Evolutionary conservation across 2,113 vertebrate genomes (phyloP).

Genomic region (Peromyscus leucopus): DNA sequence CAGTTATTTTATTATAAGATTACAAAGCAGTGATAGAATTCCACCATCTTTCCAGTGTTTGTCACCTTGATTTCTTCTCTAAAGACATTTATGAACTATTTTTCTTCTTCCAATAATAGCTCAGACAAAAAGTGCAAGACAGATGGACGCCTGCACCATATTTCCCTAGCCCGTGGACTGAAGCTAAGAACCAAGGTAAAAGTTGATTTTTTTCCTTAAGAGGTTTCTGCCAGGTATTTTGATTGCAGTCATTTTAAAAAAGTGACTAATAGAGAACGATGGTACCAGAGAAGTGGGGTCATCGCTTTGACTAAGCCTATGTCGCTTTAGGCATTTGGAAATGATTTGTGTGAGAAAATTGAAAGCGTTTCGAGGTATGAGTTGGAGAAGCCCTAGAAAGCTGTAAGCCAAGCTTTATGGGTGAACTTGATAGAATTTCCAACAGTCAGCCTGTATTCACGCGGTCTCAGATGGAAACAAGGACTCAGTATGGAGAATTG

Average conservation of each 20-base stretch:
- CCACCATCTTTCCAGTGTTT: not conserved
- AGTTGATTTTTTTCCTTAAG: not conserved
- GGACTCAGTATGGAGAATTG: not conserved
- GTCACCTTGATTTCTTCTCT: not conserved
- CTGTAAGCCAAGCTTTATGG: not conserved
- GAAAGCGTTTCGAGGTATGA: not conserved
- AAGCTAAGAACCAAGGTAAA: not conserved
- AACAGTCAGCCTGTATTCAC: not conserved
- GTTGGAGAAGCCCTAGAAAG: not conserved
- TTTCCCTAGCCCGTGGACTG: not conserved
- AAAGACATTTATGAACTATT: slow-evolving; percentile 14
- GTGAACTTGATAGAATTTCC: not conserved
- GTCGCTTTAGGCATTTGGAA: not conserved
- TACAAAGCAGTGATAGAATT: not conserved
- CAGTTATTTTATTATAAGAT: slow-evolving; percentile 15
- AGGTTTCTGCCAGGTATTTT: not conserved
- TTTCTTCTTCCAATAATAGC: not conserved
- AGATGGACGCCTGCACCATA: not conserved
- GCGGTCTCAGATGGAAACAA: not conserved
- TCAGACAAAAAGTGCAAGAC: not conserved
- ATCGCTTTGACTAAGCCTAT: not conserved
- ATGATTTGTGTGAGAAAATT: not conserved
- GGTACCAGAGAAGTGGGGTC: not conserved
- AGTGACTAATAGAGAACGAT: not conserved
- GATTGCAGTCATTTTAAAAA: not conserved